phyloP scores from a whole-genome alignment of 2,797 vertebrate genomes.

The Holocentrus rufus region DNA sequence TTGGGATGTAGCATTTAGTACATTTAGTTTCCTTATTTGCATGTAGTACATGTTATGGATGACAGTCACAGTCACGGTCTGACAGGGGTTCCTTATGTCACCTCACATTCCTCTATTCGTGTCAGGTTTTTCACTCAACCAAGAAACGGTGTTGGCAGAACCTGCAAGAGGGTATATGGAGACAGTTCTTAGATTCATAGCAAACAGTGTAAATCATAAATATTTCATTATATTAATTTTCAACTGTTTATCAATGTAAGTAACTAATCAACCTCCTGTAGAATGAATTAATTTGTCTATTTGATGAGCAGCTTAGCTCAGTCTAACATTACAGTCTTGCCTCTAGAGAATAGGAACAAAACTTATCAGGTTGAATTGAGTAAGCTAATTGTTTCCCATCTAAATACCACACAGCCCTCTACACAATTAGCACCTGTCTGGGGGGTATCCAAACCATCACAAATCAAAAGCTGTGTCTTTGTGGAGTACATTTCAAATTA shows the following conservation, averaged over 20 bases:
- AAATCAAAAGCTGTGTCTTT: slow-evolving; percentile 27
- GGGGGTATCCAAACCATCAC: slow-evolving; percentile 16
- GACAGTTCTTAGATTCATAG: neutral
- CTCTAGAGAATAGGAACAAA: slow-evolving; percentile 5
- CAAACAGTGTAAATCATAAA: neutral
- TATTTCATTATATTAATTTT: neutral
- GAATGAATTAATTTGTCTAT: neutral
- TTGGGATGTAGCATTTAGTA: too few relatives aligned
- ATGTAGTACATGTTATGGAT: too few relatives aligned
- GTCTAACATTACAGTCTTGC: neutral
- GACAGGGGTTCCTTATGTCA: too few relatives aligned
- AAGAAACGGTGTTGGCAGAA: too few relatives aligned
- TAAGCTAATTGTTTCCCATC: slow-evolving; percentile 9
- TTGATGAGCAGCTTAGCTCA: neutral
- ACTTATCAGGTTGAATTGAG: slow-evolving; percentile 1
- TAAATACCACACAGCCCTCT: neutral
- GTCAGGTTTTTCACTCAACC: too few relatives aligned
- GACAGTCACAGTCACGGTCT: too few relatives aligned
- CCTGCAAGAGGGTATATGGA: too few relatives aligned
- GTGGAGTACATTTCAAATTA: slow-evolving; percentile 26
- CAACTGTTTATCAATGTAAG: too few relatives aligned
- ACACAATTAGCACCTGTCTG: neutral
- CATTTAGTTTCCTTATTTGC: too few relatives aligned
- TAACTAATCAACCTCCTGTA: neutral
- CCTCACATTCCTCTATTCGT: too few relatives aligned